Conservation (phyloP, 2,113 vertebrate species). For the Galemys pyrenaicus region DNA sequence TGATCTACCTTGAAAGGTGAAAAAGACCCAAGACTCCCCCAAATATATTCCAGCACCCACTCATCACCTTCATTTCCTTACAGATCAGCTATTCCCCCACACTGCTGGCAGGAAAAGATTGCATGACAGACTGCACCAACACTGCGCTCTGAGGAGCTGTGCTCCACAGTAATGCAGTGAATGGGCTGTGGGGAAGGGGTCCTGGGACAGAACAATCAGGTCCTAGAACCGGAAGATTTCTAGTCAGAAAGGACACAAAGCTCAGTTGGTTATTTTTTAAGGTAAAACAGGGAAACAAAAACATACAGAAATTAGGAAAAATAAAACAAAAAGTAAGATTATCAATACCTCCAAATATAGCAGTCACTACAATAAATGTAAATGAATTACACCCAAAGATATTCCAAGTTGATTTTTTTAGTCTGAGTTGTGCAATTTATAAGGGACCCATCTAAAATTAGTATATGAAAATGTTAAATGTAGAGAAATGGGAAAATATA, state of each 20-base stretch:
- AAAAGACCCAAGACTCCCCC: background rate
- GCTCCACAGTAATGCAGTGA: constrained; percentile 69
- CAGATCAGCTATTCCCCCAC: too few species aligned
- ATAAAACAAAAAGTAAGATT: background rate
- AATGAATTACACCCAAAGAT: background rate
- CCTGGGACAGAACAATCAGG: background rate
- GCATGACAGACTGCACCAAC: constrained; percentile 85
- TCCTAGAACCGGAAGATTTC: background rate
- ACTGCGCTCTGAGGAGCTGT: constrained; percentile 64
- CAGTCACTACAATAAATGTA: background rate
- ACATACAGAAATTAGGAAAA: background rate
- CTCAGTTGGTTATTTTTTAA: background rate
- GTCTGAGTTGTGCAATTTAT: background rate
- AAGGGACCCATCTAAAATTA: background rate
- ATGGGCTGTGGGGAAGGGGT: background rate
- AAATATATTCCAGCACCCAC: background rate
- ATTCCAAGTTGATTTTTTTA: background rate
- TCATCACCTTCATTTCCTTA: background rate
- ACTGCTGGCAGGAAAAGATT: constrained; percentile 89
- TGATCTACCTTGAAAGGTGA: background rate
- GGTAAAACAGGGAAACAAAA: constrained; percentile 1
- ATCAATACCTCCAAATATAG: background rate
- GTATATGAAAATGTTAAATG: background rate
- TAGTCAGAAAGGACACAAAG: background rate
- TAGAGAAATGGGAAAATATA: background rate